Conservation (phyloP, 2,888 invertebrate genomes). For the Thecocarcelia acutangulata region DNA sequence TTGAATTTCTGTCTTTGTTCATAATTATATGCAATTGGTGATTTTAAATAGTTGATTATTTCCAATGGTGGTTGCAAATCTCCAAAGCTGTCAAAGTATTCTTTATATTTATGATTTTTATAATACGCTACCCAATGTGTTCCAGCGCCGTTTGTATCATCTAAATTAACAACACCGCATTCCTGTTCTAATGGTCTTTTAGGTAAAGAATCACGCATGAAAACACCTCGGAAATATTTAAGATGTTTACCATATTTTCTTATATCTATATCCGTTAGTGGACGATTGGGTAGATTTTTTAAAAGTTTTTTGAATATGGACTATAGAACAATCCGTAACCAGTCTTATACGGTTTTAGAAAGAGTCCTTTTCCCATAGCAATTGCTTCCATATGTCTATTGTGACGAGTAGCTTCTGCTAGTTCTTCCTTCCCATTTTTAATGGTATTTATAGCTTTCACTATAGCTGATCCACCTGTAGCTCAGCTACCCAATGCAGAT, state of each 20-base stretch:
- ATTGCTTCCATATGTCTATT: slow-evolving; percentile 22
- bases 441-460: not conserved
- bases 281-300: not conserved
- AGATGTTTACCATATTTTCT: no score
- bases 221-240: no score
- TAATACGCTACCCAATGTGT: slow-evolving; percentile 7
- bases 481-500: slow-evolving; percentile 1
- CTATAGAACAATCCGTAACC: not conserved
- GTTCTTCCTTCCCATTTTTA: slow-evolving; percentile 18
- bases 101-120: not conserved
- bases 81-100: slow-evolving; percentile 27
- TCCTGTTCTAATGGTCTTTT: not conserved
- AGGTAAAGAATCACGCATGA: no score
- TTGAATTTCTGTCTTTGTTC: no score
- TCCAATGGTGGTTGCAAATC: not conserved
- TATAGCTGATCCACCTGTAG: slow-evolving; percentile 11
- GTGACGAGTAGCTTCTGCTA: slow-evolving; percentile 3
- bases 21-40: no score
- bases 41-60: not conserved
- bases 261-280: not conserved
- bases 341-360: slow-evolving; percentile 20
- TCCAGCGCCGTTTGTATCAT: not conserved
- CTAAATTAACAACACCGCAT: not conserved
- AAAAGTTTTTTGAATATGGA: slow-evolving; percentile 9
- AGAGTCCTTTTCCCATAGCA: slow-evolving; percentile 32